These are phyloP conservation scores for Tachypleus tridentatus DNA, from an alignment of 1,140 invertebrate genomes.

Conservation along the genomic window DNA sequence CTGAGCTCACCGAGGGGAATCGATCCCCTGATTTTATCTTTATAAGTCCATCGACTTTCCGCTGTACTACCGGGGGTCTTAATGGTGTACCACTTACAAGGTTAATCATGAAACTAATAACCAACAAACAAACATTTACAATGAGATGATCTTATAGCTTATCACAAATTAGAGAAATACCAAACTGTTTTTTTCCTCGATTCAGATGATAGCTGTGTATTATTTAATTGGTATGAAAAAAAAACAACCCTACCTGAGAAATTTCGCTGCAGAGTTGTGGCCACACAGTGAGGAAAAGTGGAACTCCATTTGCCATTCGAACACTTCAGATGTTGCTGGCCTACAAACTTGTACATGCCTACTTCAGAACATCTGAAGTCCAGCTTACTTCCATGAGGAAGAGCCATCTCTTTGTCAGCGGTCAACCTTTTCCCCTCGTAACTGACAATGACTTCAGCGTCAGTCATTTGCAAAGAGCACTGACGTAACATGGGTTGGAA, in stretches of 20 bases:
- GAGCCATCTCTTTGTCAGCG: slow-evolving; percentile 9
- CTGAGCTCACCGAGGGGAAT: too few species aligned
- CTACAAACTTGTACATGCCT: slow-evolving; percentile 64
- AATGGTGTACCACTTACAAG: too few species aligned
- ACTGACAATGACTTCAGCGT: slow-evolving; percentile 16
- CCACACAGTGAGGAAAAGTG: slow-evolving; percentile 58
- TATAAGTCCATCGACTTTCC: too few species aligned
- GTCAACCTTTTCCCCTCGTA: slow-evolving; percentile 12
- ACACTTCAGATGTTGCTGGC: slow-evolving; percentile 52
- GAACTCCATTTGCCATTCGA: slow-evolving; percentile 63
- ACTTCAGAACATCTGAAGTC: slow-evolving; percentile 56
- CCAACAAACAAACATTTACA: too few species aligned
- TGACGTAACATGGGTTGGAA: slow-evolving; percentile 47
- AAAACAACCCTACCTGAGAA: slow-evolving; percentile 51
- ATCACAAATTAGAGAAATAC: too few species aligned
- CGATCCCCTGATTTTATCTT: too few species aligned
- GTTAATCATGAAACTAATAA: too few species aligned
- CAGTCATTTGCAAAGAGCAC: slow-evolving; percentile 40
- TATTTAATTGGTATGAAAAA: too few species aligned
- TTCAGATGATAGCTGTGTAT: too few species aligned
- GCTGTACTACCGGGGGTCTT: too few species aligned
- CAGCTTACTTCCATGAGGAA: slow-evolving; percentile 18
- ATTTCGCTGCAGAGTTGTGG: slow-evolving; percentile 62
- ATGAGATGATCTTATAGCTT: too few species aligned
- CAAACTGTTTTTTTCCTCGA: too few species aligned